Conservation (phyloP, 1,140 invertebrate species). For the Panagrolaimus sp. region DNA sequence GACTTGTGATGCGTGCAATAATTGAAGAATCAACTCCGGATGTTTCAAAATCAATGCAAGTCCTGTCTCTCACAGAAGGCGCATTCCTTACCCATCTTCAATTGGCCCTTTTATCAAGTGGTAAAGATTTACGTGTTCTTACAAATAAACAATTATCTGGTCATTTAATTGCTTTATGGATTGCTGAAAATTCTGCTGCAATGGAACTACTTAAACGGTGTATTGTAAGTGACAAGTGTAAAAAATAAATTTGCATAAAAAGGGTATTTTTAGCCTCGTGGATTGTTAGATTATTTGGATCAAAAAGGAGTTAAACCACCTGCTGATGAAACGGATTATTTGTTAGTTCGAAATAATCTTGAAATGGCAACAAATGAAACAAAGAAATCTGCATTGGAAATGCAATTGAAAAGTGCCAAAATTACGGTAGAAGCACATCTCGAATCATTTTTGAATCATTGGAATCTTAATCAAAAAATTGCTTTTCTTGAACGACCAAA, state of each 20-base stretch:
- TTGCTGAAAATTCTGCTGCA: constrained; percentile 84
- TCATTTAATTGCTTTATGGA: constrained; percentile 94
- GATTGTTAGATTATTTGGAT: constrained; percentile 82
- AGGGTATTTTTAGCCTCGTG: constrained; percentile 65
- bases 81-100: constrained; percentile 86
- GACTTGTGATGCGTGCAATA: constrained; percentile 88
- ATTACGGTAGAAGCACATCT: constrained; percentile 65
- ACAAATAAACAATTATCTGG: constrained; percentile 79
- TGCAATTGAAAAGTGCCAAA: constrained; percentile 60
- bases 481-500: constrained; percentile 64
- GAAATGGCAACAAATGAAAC: constrained; percentile 74
- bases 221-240: constrained; percentile 65
- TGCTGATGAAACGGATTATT: constrained; percentile 70
- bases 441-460: constrained; percentile 78
- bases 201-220: constrained; percentile 80
- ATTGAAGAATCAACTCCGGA: constrained; percentile 87
- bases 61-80: constrained; percentile 89
- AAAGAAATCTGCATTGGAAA: constrained; percentile 55
- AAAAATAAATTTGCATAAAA: constrained; percentile 15
- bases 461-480: constrained; percentile 73
- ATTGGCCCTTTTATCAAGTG: constrained; percentile 79
- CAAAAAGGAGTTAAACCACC: constrained; percentile 76
- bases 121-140: constrained; percentile 66
- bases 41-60: constrained; percentile 87
- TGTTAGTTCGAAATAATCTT: constrained; percentile 85